Conservation (phyloP, 2,888 invertebrate species). For the Dorcus hopei region DNA sequence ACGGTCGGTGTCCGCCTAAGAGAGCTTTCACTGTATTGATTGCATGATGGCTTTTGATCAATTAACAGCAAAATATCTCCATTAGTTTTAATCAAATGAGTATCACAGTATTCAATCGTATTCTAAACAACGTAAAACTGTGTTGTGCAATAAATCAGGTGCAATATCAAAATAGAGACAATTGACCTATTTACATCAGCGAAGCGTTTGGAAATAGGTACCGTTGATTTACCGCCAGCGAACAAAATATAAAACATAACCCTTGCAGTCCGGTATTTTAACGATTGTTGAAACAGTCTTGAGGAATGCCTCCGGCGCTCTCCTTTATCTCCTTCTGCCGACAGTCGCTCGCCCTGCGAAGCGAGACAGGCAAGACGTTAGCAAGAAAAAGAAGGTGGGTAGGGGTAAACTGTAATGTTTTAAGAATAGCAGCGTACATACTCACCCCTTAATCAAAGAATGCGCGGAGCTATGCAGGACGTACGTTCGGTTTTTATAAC, state of each 20-base stretch:
- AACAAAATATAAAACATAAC: slow-evolving; percentile 15
- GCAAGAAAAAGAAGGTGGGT: slow-evolving; percentile 18
- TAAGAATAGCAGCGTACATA: slow-evolving; percentile 33
- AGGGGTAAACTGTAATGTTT: slow-evolving; percentile 29
- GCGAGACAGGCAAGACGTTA: slow-evolving; percentile 8
- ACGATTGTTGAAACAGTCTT: slow-evolving; percentile 24
- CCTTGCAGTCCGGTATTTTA: slow-evolving; percentile 21
- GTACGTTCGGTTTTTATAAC: slow-evolving; percentile 22
- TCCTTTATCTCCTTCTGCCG: background rate
- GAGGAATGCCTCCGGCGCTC: slow-evolving; percentile 15
- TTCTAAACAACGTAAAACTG: no score
- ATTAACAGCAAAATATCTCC: no score
- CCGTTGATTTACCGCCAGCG: slow-evolving; percentile 1
- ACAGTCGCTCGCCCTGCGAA: slow-evolving; percentile 3
- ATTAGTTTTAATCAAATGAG: no score
- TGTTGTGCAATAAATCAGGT: no score
- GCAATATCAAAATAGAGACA: no score
- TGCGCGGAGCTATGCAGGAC: slow-evolving; percentile 25
- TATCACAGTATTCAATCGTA: no score
- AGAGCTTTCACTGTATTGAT: no score
- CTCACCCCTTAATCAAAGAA: slow-evolving; percentile 33
- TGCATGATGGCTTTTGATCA: no score
- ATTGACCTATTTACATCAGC: no score
- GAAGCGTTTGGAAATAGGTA: background rate
- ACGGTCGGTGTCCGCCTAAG: no score